phyloP scores from a whole-genome alignment of 2,797 vertebrate genomes.

The Australoheros facetus region DNA sequence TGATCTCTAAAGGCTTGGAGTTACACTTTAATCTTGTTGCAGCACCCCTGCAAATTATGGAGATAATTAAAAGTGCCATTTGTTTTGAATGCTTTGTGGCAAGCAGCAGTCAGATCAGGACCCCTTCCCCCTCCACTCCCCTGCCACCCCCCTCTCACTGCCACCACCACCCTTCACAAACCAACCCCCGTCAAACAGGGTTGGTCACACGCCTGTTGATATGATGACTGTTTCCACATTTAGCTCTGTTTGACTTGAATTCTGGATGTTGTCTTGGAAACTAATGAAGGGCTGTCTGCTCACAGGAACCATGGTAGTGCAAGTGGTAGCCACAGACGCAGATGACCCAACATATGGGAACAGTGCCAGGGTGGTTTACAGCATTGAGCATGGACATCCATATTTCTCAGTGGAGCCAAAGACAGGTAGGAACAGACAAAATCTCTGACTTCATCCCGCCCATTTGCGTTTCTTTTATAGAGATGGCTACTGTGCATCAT shows the following conservation, averaged over 20 bases:
- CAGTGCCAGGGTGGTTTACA: slow-evolving; percentile 95
- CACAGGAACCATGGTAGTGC: slow-evolving; percentile 93
- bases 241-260: slow-evolving; percentile 56
- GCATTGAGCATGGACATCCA: slow-evolving; percentile 94
- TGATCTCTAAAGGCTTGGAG: slow-evolving; percentile 41
- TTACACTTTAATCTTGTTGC: slow-evolving; percentile 39
- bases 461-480: not conserved
- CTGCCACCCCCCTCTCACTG: not conserved
- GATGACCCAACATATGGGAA: slow-evolving; percentile 97
- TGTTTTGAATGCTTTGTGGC: slow-evolving; percentile 31
- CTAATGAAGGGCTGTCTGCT: slow-evolving; percentile 64
- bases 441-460: not conserved
- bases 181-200: slow-evolving; percentile 36
- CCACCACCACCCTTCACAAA: not conserved
- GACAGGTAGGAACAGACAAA: slow-evolving; percentile 83
- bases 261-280: slow-evolving; percentile 66
- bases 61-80: slow-evolving; percentile 31
- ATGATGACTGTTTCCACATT: slow-evolving; percentile 62
- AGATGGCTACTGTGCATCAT: not conserved
- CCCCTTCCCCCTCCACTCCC: not conserved
- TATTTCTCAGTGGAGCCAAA: slow-evolving; percentile 98
- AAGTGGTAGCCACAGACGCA: slow-evolving; percentile 95
- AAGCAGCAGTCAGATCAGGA: slow-evolving; percentile 18
- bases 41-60: slow-evolving; percentile 28
- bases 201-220: slow-evolving; percentile 55